Conservation (phyloP, 2,888 invertebrate species). For the Gnatocerus cornutus region DNA sequence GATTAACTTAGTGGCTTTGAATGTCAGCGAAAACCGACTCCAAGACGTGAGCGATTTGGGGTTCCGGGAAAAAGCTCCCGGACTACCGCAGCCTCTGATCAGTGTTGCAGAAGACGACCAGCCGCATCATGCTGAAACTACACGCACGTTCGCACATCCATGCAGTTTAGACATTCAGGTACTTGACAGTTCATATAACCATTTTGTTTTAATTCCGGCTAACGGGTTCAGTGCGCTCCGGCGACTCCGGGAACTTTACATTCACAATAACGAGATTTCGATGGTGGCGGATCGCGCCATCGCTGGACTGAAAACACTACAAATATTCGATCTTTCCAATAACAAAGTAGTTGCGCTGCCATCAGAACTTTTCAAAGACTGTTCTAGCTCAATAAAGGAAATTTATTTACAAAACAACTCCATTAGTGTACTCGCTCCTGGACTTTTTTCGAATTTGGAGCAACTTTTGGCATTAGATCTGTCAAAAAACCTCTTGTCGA, state of each 20-base stretch:
- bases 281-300: conserved; percentile 91
- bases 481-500: conserved; percentile 89
- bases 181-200: conserved; percentile 88
- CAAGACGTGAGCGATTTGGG: conserved; percentile 92
- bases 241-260: conserved; percentile 84
- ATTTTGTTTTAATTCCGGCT: conserved; percentile 87
- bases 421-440: conserved; percentile 88
- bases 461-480: conserved; percentile 88
- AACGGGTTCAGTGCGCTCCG: conserved; percentile 87
- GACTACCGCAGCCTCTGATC: conserved; percentile 77
- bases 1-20: conserved; percentile 84
- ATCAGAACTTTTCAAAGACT: conserved; percentile 87
- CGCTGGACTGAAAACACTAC: conserved; percentile 85
- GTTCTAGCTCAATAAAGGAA: conserved; percentile 86
- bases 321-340: conserved; percentile 90
- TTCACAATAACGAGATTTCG: conserved; percentile 91
- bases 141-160: conserved; percentile 68
- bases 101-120: conserved; percentile 76
- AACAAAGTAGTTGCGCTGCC: conserved; percentile 93
- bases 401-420: conserved; percentile 94
- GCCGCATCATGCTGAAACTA: conserved; percentile 66
- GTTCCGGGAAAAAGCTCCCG: conserved; percentile 81
- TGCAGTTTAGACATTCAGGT: conserved; percentile 88
- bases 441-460: conserved; percentile 88
- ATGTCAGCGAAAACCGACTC: conserved; percentile 89